phyloP scores from a whole-genome alignment of 2,113 vertebrate genomes.

The Tapirus terrestris region DNA sequence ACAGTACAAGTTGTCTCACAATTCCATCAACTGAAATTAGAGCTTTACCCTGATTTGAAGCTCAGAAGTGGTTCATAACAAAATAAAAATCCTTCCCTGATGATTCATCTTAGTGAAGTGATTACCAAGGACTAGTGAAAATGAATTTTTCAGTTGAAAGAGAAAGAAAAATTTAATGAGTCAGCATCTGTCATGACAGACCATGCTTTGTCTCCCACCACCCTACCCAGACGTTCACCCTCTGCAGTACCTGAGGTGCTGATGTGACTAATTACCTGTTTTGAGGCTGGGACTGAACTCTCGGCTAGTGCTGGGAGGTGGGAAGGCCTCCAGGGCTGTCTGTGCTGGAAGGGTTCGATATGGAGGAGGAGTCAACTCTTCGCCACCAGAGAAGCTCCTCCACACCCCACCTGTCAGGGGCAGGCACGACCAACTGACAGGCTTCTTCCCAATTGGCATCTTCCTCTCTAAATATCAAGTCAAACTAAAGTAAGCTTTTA shows the following conservation, averaged over 20 bases:
- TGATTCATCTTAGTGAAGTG: slow-evolving; percentile 70
- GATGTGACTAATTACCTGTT: slow-evolving; percentile 91
- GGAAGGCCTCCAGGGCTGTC: slow-evolving; percentile 88
- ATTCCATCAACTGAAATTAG: not conserved
- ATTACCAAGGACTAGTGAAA: slow-evolving; percentile 73
- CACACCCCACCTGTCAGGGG: slow-evolving; percentile 88
- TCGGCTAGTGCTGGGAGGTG: slow-evolving; percentile 89
- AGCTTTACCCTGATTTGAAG: not conserved
- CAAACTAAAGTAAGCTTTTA: slow-evolving; percentile 92
- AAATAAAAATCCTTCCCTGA: slow-evolving; percentile 53
- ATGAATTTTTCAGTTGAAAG: slow-evolving; percentile 75
- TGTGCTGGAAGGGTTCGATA: slow-evolving; percentile 91
- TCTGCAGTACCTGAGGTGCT: slow-evolving; percentile 75
- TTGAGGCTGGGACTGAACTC: slow-evolving; percentile 93
- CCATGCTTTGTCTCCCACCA: slow-evolving; percentile 72
- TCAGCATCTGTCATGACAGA: slow-evolving; percentile 67
- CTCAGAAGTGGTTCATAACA: slow-evolving; percentile 27
- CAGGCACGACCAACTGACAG: slow-evolving; percentile 93
- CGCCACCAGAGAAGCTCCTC: slow-evolving; percentile 95
- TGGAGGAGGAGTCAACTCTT: slow-evolving; percentile 94
- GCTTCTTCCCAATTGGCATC: slow-evolving; percentile 95
- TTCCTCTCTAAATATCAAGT: slow-evolving; percentile 99
- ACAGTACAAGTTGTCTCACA: not conserved
- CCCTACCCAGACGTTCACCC: slow-evolving; percentile 74
- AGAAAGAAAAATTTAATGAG: slow-evolving; percentile 71